Conservation (phyloP, 1,140 invertebrate genomes). For the Pogonomyrmex californicus region DNA sequence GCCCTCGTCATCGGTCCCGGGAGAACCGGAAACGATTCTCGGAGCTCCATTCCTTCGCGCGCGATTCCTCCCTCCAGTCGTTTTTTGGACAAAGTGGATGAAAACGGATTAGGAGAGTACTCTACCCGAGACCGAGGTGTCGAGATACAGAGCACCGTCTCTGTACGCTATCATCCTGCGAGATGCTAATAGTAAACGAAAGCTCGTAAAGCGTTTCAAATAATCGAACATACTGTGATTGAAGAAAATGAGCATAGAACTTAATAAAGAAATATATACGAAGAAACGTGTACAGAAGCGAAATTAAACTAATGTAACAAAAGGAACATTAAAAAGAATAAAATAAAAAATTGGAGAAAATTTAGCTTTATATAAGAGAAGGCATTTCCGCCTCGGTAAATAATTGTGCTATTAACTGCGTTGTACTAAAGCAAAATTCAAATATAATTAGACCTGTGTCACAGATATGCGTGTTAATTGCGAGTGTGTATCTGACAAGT, state of each 20-base stretch:
- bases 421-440: slow-evolving; percentile 15
- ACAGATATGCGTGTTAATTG: slow-evolving; percentile 24
- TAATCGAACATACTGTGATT: background rate
- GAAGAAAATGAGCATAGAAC: background rate
- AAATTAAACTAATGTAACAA: background rate
- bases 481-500: slow-evolving; percentile 2
- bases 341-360: background rate
- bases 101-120: slow-evolving; percentile 52
- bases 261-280: background rate
- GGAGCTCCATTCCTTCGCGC: slow-evolving; percentile 25
- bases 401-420: slow-evolving; percentile 26
- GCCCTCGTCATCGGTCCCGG: slow-evolving; percentile 76
- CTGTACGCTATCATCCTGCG: background rate
- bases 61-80: slow-evolving; percentile 8
- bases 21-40: slow-evolving; percentile 72
- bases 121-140: slow-evolving; percentile 15
- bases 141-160: background rate
- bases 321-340: background rate
- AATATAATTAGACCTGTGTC: slow-evolving; percentile 45
- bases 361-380: background rate
- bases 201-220: slow-evolving; percentile 7
- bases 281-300: background rate
- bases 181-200: background rate
- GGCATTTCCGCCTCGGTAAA: slow-evolving; percentile 10
- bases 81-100: slow-evolving; percentile 54